phyloP scores from a whole-genome alignment of 2,113 vertebrate genomes.

The Oriolus oriolus region DNA sequence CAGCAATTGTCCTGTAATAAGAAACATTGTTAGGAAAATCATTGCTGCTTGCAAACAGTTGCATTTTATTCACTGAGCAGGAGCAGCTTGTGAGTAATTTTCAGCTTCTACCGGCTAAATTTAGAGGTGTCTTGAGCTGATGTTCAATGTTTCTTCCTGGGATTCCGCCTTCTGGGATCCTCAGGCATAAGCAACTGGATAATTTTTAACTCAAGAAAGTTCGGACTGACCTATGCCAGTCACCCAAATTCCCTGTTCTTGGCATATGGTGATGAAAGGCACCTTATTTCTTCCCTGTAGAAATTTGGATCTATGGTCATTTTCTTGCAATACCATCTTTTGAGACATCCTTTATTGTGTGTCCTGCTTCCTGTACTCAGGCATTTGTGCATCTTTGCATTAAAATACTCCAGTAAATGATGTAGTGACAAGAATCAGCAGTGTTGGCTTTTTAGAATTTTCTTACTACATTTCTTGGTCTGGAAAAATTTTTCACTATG shows the following conservation, averaged over 20 bases:
- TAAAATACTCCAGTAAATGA: not conserved
- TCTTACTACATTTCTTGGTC: not conserved
- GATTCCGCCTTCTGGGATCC: not conserved
- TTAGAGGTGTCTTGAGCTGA: not conserved
- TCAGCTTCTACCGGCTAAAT: not conserved
- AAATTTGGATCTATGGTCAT: not conserved
- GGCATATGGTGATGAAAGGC: not conserved
- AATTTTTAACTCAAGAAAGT: not conserved
- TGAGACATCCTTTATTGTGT: not conserved
- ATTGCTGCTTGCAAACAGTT: not conserved
- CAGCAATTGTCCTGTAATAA: not conserved
- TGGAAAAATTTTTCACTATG: not conserved
- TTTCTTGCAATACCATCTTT: not conserved
- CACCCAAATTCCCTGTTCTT: not conserved
- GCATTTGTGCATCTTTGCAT: not conserved
- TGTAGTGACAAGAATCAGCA: not conserved
- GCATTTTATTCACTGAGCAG: not conserved
- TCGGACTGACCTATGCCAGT: not conserved
- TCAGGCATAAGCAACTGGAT: not conserved
- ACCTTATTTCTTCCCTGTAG: not conserved
- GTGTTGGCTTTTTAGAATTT: not conserved
- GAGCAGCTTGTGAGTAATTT: not conserved
- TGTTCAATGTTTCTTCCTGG: not conserved
- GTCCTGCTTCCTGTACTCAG: not conserved
- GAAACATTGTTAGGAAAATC: not conserved